A percentile compares a stretch with the other conserved stretches of the same genome.
phyloP scores from a whole-genome alignment of 2,113 vertebrate species.

The Acinonyx jubatus region DNA sequence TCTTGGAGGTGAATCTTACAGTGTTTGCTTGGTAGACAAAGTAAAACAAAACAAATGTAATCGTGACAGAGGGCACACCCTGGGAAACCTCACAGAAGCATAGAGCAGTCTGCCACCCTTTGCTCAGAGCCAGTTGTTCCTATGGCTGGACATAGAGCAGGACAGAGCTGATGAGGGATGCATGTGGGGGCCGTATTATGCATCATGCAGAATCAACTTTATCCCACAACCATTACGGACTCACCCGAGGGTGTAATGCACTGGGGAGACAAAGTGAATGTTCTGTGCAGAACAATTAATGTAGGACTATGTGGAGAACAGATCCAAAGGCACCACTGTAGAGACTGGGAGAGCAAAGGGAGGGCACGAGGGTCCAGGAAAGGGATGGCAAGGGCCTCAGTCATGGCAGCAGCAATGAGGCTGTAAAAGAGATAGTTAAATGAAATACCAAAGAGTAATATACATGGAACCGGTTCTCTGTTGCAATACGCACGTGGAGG shows the following conservation, averaged over 20 bases:
- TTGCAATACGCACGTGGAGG: accelerated
- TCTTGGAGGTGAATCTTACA: background rate
- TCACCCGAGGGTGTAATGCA: background rate
- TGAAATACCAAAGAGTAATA: background rate
- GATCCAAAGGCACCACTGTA: background rate
- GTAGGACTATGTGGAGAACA: background rate
- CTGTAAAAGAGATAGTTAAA: background rate
- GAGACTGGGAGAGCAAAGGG: background rate
- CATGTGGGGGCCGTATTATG: background rate
- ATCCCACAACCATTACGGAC: background rate
- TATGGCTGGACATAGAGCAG: background rate
- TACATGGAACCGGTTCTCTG: background rate
- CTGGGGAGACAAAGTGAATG: background rate
- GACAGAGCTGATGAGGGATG: background rate
- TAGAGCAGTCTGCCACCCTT: background rate
- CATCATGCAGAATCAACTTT: background rate
- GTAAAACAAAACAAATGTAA: background rate
- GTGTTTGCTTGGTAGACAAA: background rate
- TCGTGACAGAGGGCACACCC: background rate
- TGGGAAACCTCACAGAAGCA: background rate
- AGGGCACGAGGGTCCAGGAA: accelerated
- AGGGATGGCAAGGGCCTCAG: background rate
- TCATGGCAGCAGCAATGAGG: background rate
- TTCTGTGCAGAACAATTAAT: background rate
- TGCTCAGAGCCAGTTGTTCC: background rate